Evolutionary conservation across 2,888 invertebrate genomes (phyloP).

Genomic region (Coecobrya sp.): DNA sequence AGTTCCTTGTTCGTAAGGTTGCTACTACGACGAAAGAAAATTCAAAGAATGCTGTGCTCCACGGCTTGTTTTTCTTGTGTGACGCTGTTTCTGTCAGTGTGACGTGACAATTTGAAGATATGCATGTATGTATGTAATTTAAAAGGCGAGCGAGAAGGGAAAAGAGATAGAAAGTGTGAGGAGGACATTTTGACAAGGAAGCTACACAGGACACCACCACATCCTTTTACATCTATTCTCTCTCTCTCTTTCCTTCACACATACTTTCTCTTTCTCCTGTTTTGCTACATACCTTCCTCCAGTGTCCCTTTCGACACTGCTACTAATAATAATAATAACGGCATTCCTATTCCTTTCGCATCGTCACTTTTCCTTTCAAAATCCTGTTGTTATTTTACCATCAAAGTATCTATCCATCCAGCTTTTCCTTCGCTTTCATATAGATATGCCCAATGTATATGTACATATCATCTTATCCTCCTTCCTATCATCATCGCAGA

Average conservation of each 20-base stretch:
- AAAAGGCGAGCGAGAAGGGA: not conserved
- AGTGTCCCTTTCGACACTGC: not conserved
- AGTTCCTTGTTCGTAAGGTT: too few species aligned
- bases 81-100: not conserved
- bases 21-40: too few species aligned
- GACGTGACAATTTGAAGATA: constrained; percentile 34
- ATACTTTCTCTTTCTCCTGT: not conserved
- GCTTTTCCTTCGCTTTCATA: not conserved
- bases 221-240: not conserved
- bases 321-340: not conserved
- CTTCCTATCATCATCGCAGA: too few species aligned
- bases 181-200: constrained; percentile 42
- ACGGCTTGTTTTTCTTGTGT: not conserved
- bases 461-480: too few species aligned
- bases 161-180: not conserved
- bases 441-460: too few species aligned
- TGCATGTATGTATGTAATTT: not conserved
- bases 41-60: not conserved
- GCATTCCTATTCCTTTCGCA: not conserved
- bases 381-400: not conserved
- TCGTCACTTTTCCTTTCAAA: not conserved
- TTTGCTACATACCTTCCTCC: not conserved
- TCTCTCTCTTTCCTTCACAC: too few species aligned
- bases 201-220: constrained; percentile 16
- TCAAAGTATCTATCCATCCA: not conserved